These are phyloP conservation scores for Notarius lentiginosus DNA, from an alignment of 2,113 vertebrate genomes.

Conservation along the genomic window DNA sequence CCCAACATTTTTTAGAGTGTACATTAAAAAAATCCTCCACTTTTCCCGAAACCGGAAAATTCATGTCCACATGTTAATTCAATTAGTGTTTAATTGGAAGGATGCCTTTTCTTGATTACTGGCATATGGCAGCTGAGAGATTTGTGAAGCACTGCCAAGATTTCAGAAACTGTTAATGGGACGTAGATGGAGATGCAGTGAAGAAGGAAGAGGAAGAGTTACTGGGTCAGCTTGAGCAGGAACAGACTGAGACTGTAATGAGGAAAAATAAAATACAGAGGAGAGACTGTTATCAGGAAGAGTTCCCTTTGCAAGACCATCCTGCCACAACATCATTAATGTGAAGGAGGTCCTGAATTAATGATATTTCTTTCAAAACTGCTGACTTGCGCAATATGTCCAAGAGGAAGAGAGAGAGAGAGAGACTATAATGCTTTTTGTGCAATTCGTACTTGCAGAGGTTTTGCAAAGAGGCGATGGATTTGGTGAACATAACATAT, in stretches of 20 bases:
- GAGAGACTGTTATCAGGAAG: conserved; percentile 9
- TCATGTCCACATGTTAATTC: not conserved
- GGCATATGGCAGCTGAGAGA: not conserved
- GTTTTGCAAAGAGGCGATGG: not conserved
- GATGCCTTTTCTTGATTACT: not conserved
- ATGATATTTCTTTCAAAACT: conserved; percentile 17
- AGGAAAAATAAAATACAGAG: conserved; percentile 16
- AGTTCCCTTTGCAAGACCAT: not conserved
- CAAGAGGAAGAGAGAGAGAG: not conserved
- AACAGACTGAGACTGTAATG: conserved; percentile 14
- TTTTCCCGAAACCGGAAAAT: not conserved
- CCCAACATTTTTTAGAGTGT: not conserved
- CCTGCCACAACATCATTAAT: not conserved
- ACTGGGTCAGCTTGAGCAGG: not conserved
- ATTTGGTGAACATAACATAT: not conserved
- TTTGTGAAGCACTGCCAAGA: not conserved
- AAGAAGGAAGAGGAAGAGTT: conserved; percentile 2
- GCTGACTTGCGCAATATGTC: conserved; percentile 3
- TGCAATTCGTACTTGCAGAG: conserved; percentile 6
- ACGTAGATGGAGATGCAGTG: not conserved
- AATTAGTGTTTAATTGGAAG: not conserved
- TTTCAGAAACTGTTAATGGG: not conserved
- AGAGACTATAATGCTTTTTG: not conserved
- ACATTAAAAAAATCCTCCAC: not conserved
- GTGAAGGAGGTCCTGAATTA: conserved; percentile 12